A percentile compares a stretch with the other conserved stretches of the same genome.
These are phyloP conservation scores for Leucoma salicis DNA, from an alignment of 2,888 invertebrate genomes.

Conservation along the genomic window DNA sequence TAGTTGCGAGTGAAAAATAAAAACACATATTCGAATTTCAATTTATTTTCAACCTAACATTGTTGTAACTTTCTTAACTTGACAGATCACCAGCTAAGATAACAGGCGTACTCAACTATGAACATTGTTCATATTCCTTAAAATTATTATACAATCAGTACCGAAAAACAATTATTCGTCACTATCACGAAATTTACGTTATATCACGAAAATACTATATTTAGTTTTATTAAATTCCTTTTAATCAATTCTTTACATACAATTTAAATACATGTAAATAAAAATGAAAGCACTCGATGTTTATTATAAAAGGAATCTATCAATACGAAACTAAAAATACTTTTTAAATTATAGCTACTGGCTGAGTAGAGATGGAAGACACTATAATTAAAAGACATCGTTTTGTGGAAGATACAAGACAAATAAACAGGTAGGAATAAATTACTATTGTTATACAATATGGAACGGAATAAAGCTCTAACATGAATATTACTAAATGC, in stretches of 20 bases:
- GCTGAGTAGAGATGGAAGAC: slow-evolving; percentile 59
- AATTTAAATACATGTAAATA: slow-evolving; percentile 32
- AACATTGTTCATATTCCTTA: slow-evolving; percentile 81
- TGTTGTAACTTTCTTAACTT: slow-evolving; percentile 75
- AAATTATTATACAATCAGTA: slow-evolving; percentile 76
- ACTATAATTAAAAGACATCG: slow-evolving; percentile 45
- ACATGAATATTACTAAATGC: slow-evolving; percentile 41
- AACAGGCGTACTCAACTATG: slow-evolving; percentile 78
- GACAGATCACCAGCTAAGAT: slow-evolving; percentile 77
- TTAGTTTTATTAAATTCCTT: slow-evolving; percentile 77
- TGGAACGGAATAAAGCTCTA: slow-evolving; percentile 39
- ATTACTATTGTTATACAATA: slow-evolving; percentile 22
- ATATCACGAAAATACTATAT: slow-evolving; percentile 80
- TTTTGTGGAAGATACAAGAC: slow-evolving; percentile 30
- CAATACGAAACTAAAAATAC: slow-evolving; percentile 41
- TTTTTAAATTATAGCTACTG: slow-evolving; percentile 38
- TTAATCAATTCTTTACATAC: slow-evolving; percentile 64
- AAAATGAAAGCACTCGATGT: slow-evolving; percentile 38
- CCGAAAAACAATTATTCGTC: slow-evolving; percentile 74
- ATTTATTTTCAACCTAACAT: slow-evolving; percentile 82
- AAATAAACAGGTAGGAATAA: slow-evolving; percentile 22
- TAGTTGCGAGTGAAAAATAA: slow-evolving; percentile 33
- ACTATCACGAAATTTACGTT: slow-evolving; percentile 78
- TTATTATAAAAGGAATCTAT: slow-evolving; percentile 41
- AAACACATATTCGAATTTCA: slow-evolving; percentile 64